phyloP scores from a whole-genome alignment of 2,888 invertebrate genomes.

The Strigamia crassipes region DNA sequence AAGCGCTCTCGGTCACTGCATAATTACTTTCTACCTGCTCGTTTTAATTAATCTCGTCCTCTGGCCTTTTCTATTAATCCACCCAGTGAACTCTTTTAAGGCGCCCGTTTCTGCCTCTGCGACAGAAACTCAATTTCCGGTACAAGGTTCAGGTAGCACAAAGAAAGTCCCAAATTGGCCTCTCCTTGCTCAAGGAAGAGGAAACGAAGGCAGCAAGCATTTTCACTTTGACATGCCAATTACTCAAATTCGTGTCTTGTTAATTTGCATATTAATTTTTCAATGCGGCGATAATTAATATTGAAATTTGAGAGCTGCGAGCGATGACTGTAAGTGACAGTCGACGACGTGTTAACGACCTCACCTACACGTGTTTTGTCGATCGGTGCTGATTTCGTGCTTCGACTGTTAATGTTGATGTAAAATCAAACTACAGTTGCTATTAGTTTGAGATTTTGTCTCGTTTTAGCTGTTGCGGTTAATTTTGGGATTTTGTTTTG shows the following conservation, averaged over 20 bases:
- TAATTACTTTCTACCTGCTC: background rate
- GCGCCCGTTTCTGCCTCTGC: background rate
- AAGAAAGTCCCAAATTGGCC: background rate
- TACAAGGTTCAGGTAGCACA: background rate
- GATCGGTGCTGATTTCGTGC: background rate
- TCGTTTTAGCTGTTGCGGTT: background rate
- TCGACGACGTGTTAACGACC: constrained; percentile 4
- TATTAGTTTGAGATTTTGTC: background rate
- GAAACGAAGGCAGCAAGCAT: background rate
- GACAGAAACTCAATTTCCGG: background rate
- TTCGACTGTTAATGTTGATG: background rate
- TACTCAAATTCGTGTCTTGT: constrained; percentile 1
- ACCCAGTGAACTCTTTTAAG: background rate
- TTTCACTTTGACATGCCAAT: background rate
- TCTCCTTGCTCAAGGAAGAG: background rate
- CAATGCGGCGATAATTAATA: background rate
- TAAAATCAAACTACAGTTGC: background rate
- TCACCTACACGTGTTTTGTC: constrained; percentile 22
- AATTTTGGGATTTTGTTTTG: too few species aligned
- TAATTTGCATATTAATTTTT: constrained; percentile 20
- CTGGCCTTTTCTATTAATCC: background rate
- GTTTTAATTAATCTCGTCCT: constrained; percentile 1
- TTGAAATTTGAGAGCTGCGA: constrained; percentile 14
- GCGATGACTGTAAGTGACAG: constrained; percentile 7
- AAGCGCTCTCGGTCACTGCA: background rate